Evolutionary conservation across 2,113 vertebrate genomes (phyloP), one percentile per base, ranked within the genome.

Genomic region (Cottus gobio): DNA sequence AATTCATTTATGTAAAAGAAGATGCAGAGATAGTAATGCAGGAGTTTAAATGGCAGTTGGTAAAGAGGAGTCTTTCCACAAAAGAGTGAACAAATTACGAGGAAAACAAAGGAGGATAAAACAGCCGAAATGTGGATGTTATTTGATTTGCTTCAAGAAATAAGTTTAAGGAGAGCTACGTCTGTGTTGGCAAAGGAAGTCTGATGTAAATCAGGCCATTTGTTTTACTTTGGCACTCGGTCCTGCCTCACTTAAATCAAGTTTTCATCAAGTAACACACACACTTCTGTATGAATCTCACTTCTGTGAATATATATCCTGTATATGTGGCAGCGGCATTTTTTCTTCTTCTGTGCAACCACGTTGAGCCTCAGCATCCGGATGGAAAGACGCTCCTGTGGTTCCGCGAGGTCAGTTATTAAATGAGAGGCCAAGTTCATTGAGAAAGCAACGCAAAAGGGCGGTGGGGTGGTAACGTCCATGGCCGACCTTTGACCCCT

Each of bases 371-470:
- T 74, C 10, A 44, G 31, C 11, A 58, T 18, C 11, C 62, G 65
- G 54, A 63, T 22, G n/a, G 31, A 24, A 60, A 36, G 18, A 70
- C 66, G 73, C 24, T 64, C 6, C 54, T 42, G 31, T 24, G 54
- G 10, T 20, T 66, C 26, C 5, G 64, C 10, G 5, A 62, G 74
- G 77, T 86, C 61, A 42, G 18, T 13, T 57, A 34, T 34, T 69
- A 73, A 89, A 65, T 64, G 52, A 82, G 68, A 81, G 31, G 79
- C 24, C 73, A 88, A 83, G 80, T 75, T 86, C 69, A 67, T 9
- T n/a, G 42, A 73, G 39, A 34, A 44, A 72, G 74, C 31, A 75
- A 52, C 24, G 20, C 30, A 75, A 57, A 52, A 11, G n/a, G 15
- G 31, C 52, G 61, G 57, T 1, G 28, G 13, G 34, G 36, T 30